Evolutionary conservation across 2,888 invertebrate genomes (phyloP).

Genomic region (Caenorhabditis sp.): DNA sequence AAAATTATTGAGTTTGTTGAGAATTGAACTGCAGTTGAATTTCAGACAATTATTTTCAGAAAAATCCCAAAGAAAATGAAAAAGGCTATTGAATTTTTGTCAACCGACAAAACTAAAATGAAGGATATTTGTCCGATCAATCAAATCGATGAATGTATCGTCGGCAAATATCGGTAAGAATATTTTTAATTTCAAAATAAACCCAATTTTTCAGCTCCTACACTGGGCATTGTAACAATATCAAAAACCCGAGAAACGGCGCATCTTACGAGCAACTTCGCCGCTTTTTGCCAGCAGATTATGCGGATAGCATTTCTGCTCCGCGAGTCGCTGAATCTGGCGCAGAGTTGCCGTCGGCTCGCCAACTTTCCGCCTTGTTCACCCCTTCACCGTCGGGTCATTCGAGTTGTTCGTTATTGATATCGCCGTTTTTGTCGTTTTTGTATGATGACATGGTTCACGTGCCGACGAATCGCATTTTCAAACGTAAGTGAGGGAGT

Average conservation of each 20-base stretch:
- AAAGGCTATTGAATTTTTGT: conserved; percentile 30
- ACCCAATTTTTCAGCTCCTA: conserved; percentile 53
- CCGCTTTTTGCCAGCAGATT: conserved; percentile 62
- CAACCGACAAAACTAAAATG: conserved; percentile 53
- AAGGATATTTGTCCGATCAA: conserved; percentile 62
- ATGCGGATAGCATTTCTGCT: conserved; percentile 64
- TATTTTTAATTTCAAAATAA: neutral
- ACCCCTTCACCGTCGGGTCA: conserved; percentile 47
- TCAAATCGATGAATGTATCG: conserved; percentile 66
- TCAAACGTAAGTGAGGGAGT: conserved; percentile 74
- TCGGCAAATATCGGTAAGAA: conserved; percentile 59
- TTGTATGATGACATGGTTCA: conserved; percentile 72
- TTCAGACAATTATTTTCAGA: conserved; percentile 7
- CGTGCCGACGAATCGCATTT: conserved; percentile 75
- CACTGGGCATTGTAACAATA: conserved; percentile 71
- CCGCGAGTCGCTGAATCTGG: conserved; percentile 41
- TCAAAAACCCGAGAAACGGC: conserved; percentile 66
- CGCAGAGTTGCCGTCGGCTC: conserved; percentile 47
- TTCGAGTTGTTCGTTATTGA: conserved; percentile 81
- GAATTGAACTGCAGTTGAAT: conserved; percentile 13
- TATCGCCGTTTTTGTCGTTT: conserved; percentile 69
- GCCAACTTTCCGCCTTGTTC: conserved; percentile 48
- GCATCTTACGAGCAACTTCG: conserved; percentile 66
- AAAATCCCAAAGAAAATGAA: conserved; percentile 42
- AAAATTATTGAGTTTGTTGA: conserved; percentile 46